These are phyloP conservation scores for Xiphophorus birchmanni DNA, from an alignment of 2,797 vertebrate species.

Conservation along the genomic window DNA sequence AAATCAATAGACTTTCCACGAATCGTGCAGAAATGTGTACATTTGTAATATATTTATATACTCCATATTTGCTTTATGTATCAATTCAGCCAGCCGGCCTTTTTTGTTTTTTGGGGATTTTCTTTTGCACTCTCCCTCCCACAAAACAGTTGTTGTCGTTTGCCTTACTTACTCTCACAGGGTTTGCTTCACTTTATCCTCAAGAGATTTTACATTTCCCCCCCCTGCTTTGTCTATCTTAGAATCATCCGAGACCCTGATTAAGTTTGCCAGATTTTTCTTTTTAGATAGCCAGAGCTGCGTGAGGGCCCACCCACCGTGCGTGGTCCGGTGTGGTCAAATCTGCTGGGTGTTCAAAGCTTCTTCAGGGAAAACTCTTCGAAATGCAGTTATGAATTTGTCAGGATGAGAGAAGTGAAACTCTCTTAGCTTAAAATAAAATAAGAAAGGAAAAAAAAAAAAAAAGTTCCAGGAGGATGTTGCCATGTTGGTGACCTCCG, in stretches of 20 bases:
- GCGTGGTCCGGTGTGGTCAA: conserved; percentile 30
- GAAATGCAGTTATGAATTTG: conserved; percentile 80
- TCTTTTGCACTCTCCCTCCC: conserved; percentile 64
- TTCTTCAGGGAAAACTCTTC: conserved; percentile 90
- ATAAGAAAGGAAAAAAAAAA: conserved; percentile 11
- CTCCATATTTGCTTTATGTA: conserved; percentile 76
- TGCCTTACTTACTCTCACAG: conserved; percentile 74
- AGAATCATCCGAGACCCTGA: conserved; percentile 15
- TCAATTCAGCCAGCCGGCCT: conserved; percentile 66
- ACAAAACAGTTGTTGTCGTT: conserved; percentile 60
- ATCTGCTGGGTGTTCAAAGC: conserved; percentile 60
- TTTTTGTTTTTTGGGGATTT: conserved; percentile 72
- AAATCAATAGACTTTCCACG: conserved; percentile 77
- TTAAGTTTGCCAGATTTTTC: neutral
- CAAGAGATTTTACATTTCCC: conserved; percentile 38
- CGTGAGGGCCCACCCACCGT: neutral
- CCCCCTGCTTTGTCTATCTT: neutral
- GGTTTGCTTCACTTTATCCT: conserved; percentile 55
- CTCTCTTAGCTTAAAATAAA: conserved; percentile 30
- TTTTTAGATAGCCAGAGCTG: neutral
- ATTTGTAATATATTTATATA: conserved; percentile 70
- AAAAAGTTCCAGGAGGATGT: conserved; percentile 56
- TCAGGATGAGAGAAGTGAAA: conserved; percentile 54
- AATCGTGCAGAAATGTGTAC: conserved; percentile 68
- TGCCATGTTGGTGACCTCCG: conserved; percentile 50